A percentile compares a stretch with the other conserved stretches of the same genome.
Evolutionary conservation across 2,797 vertebrate species (phyloP).

Genomic region (Neomorphus geoffroyi): DNA sequence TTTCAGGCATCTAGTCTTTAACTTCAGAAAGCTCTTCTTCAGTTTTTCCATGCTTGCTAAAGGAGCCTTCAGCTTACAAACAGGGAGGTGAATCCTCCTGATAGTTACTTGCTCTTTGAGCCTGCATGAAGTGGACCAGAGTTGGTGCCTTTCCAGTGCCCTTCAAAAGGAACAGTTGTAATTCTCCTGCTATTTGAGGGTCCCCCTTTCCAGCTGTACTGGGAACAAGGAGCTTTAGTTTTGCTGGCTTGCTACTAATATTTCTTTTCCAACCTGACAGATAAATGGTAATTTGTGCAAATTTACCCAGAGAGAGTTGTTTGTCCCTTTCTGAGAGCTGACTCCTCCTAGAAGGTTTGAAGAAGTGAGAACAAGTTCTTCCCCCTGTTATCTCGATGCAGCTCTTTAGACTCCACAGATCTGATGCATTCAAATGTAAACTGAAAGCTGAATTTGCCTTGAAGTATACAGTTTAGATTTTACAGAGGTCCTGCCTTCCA

Average conservation of each 20-base stretch:
- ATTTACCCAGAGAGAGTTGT: fast-evolving
- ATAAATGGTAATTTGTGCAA: not conserved
- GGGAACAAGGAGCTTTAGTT: not conserved
- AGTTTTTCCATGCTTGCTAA: not conserved
- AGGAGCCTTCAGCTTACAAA: not conserved
- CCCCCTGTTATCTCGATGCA: not conserved
- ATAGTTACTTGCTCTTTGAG: not conserved
- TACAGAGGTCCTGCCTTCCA: not conserved
- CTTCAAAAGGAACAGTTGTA: not conserved
- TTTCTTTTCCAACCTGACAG: not conserved
- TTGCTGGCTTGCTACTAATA: not conserved
- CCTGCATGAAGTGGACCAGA: not conserved
- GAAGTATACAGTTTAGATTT: not conserved
- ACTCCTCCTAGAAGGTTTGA: not conserved
- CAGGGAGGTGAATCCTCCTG: not conserved
- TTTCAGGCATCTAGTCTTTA: not conserved
- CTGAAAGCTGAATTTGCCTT: not conserved
- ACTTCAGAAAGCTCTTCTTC: not conserved
- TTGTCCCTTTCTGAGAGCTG: not conserved
- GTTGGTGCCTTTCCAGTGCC: not conserved
- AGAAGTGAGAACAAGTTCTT: not conserved
- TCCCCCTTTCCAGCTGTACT: not conserved
- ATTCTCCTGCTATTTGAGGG: not conserved
- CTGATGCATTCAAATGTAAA: not conserved
- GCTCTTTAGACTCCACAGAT: not conserved